A percentile compares a stretch with the other conserved stretches of the same genome.
phyloP scores from a whole-genome alignment of 2,797 vertebrate genomes.

The Emys orbicularis region DNA sequence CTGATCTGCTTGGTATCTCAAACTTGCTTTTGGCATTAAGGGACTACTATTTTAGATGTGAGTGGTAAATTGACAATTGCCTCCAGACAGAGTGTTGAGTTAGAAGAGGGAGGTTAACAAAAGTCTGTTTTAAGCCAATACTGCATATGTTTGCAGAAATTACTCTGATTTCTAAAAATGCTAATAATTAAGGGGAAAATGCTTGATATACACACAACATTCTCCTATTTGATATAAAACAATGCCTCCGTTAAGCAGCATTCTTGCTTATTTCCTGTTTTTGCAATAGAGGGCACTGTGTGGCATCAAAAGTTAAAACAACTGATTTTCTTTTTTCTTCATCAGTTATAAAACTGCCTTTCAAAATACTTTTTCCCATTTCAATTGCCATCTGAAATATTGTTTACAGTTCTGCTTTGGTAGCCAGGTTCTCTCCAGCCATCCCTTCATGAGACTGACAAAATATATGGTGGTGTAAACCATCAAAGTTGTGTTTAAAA shows the following conservation, averaged over 20 bases:
- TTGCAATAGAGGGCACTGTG: slow-evolving; percentile 45
- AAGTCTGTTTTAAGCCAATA: neutral
- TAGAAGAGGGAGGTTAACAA: neutral
- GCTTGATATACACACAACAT: neutral
- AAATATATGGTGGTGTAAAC: neutral
- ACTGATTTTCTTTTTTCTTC: neutral
- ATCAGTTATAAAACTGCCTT: neutral
- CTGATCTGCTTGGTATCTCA: fast-evolving
- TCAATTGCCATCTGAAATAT: neutral
- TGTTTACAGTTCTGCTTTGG: neutral
- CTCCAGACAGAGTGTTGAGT: slow-evolving; percentile 10
- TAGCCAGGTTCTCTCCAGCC: neutral
- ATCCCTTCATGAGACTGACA: neutral
- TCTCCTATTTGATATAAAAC: neutral
- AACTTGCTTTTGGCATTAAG: slow-evolving; percentile 2
- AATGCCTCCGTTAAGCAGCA: slow-evolving; percentile 21
- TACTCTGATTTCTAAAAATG: slow-evolving; percentile 48
- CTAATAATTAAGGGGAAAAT: slow-evolving; percentile 41
- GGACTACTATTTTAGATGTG: neutral
- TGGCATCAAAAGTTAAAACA: neutral
- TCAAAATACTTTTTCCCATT: neutral
- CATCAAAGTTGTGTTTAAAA: neutral
- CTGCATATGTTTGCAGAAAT: slow-evolving; percentile 5
- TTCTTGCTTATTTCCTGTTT: slow-evolving; percentile 3
- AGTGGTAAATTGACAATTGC: slow-evolving; percentile 49